Evolutionary conservation across 2,797 vertebrate genomes (phyloP), one percentile per base, ranked within the genome.

Genomic region (Megalops cyprinoides): DNA sequence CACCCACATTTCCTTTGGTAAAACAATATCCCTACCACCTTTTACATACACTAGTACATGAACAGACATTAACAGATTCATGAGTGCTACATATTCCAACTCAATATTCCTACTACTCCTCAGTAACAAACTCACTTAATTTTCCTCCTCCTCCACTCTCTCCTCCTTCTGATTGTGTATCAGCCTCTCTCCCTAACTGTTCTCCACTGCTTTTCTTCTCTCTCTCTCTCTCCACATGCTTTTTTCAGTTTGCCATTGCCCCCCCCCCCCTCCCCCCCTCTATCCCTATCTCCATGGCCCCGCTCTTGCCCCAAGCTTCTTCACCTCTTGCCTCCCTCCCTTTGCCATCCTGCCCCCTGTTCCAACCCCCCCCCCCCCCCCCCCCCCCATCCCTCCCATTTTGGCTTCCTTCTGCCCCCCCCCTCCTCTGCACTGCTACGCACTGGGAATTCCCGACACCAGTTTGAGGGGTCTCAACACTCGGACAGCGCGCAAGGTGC

Each of bases 391-490:
- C 25, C 31, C 14, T 10, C 1, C 67, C 31, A 10, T n/a, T 23
- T 18, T 53, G 10, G 3, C 74, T 20, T n/a, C 23, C 15, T 1
- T n/a, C 15, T 34, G 44, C 25, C 25, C 23, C 20, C 60, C 10
- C 39, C 48, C 53, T 15, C 48, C 53, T 15, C 23, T n/a, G 25
- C 39, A 42, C 0, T 51, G 37, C n/a, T n/a, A 95, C 95, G 92
- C 90, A 98, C 97, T 98, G 91, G 97, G 97, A 93, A 98, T 98
- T 89, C 97, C 97, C 51, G 97, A 98, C 85, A 98, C 97, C 90
- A 98, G 94, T 89, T 98, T 98, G 86, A 98, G 96, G 15, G 97
- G 97, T 87, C 97, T 93, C 76, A 98, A 92, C 53, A 98, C 97
- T 28, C 97, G 93, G 77, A 98, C 97, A 8, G 97, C 97, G 85